phyloP scores from a whole-genome alignment of 2,797 vertebrate species.

The Euphonia xanthogaster region DNA sequence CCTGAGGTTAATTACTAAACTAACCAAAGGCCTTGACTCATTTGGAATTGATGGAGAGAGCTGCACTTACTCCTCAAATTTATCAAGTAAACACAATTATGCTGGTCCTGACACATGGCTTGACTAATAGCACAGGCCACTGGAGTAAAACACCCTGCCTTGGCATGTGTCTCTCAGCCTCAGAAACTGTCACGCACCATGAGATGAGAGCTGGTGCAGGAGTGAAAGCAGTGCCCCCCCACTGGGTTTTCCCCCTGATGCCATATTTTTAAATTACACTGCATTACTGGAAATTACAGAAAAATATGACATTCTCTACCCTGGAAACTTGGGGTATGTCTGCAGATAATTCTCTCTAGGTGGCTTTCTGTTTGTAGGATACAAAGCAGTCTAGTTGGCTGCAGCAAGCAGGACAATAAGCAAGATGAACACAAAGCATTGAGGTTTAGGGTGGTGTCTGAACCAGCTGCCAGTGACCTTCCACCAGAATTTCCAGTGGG shows the following conservation, averaged over 20 bases:
- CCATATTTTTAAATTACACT: background rate
- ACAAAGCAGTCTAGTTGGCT: background rate
- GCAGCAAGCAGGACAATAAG: background rate
- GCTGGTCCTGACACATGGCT: background rate
- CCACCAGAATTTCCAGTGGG: background rate
- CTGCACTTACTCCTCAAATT: background rate
- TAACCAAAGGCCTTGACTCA: constrained; percentile 16
- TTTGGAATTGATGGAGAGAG: constrained; percentile 9
- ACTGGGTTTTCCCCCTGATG: background rate
- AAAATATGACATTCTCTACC: background rate
- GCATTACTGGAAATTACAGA: background rate
- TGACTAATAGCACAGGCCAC: background rate
- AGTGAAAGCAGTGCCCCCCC: background rate
- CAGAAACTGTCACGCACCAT: background rate
- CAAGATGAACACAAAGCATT: background rate
- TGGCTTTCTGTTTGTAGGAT: background rate
- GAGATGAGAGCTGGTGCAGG: background rate
- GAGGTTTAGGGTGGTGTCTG: background rate
- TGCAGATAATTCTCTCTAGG: background rate
- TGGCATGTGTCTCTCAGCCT: background rate
- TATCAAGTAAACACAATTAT: constrained; percentile 23
- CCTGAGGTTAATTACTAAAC: constrained; percentile 43
- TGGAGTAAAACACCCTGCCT: background rate
- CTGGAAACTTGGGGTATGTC: background rate
- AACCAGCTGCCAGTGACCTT: background rate